phyloP scores from a whole-genome alignment of 2,888 invertebrate genomes.

The Scaptomyza cyrtandrae region DNA sequence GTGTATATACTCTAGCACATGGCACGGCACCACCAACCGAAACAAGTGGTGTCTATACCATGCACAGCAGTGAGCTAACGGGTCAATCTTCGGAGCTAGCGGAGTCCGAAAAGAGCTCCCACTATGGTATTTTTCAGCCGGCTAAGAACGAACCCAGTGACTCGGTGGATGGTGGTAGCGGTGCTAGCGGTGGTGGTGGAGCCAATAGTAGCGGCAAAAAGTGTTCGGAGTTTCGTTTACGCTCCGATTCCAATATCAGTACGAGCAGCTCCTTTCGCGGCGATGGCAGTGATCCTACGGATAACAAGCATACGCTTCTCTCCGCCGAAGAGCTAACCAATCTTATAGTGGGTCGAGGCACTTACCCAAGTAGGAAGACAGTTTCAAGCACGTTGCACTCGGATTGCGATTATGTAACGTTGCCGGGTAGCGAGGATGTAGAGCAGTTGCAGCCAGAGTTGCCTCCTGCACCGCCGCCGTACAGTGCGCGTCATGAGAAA shows the following conservation, averaged over 20 bases:
- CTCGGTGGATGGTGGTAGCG: slow-evolving; percentile 85
- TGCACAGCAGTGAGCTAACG: slow-evolving; percentile 88
- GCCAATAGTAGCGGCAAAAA: slow-evolving; percentile 70
- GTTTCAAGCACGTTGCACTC: slow-evolving; percentile 94
- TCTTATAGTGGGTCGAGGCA: slow-evolving; percentile 91
- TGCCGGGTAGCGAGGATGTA: slow-evolving; percentile 85
- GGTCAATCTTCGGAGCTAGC: slow-evolving; percentile 86
- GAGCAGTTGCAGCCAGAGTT: slow-evolving; percentile 87
- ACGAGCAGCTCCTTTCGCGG: slow-evolving; percentile 92
- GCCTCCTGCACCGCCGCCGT: slow-evolving; percentile 90
- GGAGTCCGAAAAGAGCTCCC: slow-evolving; percentile 86
- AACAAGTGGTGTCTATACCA: slow-evolving; percentile 93
- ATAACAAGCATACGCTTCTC: slow-evolving; percentile 89
- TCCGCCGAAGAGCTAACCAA: slow-evolving; percentile 94
- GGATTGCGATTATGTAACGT: slow-evolving; percentile 94
- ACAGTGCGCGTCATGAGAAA: slow-evolving; percentile 88
- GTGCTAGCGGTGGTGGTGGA: slow-evolving; percentile 84
- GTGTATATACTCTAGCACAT: slow-evolving; percentile 87
- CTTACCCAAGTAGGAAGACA: slow-evolving; percentile 91
- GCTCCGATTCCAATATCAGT: slow-evolving; percentile 92
- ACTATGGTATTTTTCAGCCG: slow-evolving; percentile 87
- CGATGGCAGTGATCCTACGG: slow-evolving; percentile 95
- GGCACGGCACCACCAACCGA: slow-evolving; percentile 89
- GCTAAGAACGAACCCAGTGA: slow-evolving; percentile 84
- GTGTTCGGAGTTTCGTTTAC: slow-evolving; percentile 86